phyloP scores from a whole-genome alignment of 2,113 vertebrate genomes.

The Ciconia stormi region DNA sequence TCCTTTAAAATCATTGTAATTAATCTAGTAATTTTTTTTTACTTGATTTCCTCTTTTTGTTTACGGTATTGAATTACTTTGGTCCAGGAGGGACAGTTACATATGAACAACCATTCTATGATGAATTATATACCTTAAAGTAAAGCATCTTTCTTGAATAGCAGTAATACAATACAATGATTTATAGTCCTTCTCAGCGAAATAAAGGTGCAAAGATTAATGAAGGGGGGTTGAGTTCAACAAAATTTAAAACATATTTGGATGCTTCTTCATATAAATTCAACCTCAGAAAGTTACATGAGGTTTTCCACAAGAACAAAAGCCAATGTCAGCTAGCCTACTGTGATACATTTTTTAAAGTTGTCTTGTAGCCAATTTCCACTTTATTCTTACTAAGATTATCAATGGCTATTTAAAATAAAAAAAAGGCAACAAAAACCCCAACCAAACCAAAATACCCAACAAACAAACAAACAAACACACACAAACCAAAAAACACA shows the following conservation, averaged over 20 bases:
- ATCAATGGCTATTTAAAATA: background rate
- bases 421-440: no score
- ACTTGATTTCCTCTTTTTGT: background rate
- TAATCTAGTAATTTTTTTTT: background rate
- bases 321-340: background rate
- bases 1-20: background rate
- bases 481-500: background rate
- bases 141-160: constrained; percentile 25
- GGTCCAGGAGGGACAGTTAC: background rate
- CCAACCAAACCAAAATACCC: background rate
- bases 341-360: background rate
- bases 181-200: constrained; percentile 33
- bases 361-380: background rate
- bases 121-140: constrained; percentile 38
- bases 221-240: background rate
- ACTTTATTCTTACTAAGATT: background rate
- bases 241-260: constrained; percentile 6
- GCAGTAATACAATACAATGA: background rate
- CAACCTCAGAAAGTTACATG: background rate
- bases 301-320: background rate
- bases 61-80: background rate
- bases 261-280: background rate
- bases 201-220: constrained; percentile 45
- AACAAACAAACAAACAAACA: background rate
- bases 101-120: background rate